phyloP scores from a whole-genome alignment of 2,113 vertebrate species.

The Microtus oregoni region DNA sequence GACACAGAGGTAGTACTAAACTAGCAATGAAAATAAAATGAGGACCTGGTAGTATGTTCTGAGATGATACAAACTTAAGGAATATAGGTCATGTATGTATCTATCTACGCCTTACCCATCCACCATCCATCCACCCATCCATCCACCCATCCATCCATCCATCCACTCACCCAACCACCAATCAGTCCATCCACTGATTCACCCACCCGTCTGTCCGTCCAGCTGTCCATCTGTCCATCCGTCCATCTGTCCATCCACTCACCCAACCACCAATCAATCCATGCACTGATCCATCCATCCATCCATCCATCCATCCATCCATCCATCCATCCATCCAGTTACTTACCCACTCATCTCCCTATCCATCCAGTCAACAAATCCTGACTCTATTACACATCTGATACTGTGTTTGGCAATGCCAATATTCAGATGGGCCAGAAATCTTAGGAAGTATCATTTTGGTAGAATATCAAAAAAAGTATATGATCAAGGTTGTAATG shows the following conservation, averaged over 20 bases:
- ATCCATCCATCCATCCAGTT: too few relatives aligned
- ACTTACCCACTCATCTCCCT: background rate
- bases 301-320: background rate
- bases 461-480: background rate
- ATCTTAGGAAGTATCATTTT: background rate
- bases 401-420: background rate
- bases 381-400: background rate
- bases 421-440: background rate
- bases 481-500: background rate
- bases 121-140: background rate
- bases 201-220: too few relatives aligned
- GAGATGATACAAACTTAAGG: background rate
- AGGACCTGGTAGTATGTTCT: background rate
- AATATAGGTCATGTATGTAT: background rate
- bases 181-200: background rate
- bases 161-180: background rate
- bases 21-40: background rate
- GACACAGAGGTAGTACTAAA: background rate
- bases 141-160: background rate
- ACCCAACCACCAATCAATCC: background rate
- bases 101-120: background rate
- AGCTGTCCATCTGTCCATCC: too few relatives aligned
- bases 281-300: accelerated
- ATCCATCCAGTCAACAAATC: background rate
- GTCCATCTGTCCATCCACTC: too few relatives aligned